These are phyloP conservation scores for Decapterus maruadsi DNA, from an alignment of 2,797 vertebrate genomes.

Conservation along the genomic window DNA sequence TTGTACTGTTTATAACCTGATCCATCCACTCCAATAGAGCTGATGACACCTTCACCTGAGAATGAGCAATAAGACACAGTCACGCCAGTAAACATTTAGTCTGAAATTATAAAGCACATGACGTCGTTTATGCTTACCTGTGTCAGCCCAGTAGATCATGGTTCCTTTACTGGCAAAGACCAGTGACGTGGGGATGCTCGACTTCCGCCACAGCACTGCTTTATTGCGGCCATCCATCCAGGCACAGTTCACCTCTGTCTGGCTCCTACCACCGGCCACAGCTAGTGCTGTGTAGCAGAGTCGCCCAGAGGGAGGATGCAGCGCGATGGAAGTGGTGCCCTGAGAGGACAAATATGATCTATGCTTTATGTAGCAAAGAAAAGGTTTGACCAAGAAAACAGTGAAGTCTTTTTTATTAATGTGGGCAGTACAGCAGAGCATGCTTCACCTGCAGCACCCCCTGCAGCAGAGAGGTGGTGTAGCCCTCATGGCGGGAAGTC, in stretches of 20 bases:
- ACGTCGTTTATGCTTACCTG: slow-evolving; percentile 75
- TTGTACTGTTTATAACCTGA: slow-evolving; percentile 83
- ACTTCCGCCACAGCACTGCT: slow-evolving; percentile 85
- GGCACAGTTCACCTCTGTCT: slow-evolving; percentile 82
- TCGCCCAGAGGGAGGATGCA: slow-evolving; percentile 85
- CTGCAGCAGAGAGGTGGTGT: slow-evolving; percentile 80
- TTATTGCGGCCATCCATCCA: slow-evolving; percentile 90
- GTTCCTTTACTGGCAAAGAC: slow-evolving; percentile 83
- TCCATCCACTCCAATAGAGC: slow-evolving; percentile 83
- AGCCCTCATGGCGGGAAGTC: slow-evolving; percentile 75
- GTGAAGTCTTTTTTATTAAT: background rate
- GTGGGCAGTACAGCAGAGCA: background rate
- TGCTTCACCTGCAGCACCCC: slow-evolving; percentile 73
- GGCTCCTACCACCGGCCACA: rapidly evolving
- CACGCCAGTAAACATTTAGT: background rate
- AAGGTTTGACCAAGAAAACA: background rate
- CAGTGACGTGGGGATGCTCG: slow-evolving; percentile 84
- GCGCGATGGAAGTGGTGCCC: slow-evolving; percentile 80
- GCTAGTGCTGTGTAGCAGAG: slow-evolving; percentile 88
- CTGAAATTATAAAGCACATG: no score
- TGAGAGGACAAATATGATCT: slow-evolving; percentile 8
- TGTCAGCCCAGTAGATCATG: slow-evolving; percentile 92
- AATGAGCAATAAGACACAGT: rapidly evolving
- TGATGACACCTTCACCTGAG: slow-evolving; percentile 76
- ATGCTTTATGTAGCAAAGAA: background rate